Evolutionary conservation across 2,113 vertebrate species (phyloP).

Genomic region (Microcebus murinus): DNA sequence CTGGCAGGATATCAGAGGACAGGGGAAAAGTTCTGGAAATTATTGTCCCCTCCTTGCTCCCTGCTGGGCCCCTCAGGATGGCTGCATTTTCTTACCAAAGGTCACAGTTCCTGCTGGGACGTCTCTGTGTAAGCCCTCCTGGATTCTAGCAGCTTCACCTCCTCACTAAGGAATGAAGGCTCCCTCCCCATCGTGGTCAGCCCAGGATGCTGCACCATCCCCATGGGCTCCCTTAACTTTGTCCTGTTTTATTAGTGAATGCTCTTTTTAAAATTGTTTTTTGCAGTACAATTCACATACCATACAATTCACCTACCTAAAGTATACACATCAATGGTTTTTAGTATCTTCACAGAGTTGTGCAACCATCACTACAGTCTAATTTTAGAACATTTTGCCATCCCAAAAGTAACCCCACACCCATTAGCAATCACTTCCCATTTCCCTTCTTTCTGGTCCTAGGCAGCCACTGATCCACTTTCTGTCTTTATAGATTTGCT

Average conservation of each 20-base stretch:
- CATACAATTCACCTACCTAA: neutral
- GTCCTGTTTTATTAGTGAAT: neutral
- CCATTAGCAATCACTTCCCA: no score
- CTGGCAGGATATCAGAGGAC: neutral
- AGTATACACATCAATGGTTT: neutral
- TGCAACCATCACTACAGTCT: neutral
- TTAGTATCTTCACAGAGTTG: no score
- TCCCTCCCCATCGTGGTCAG: neutral
- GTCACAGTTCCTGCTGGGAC: neutral
- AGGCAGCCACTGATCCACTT: neutral
- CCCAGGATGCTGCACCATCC: neutral
- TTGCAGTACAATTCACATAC: neutral
- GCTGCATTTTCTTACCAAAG: neutral
- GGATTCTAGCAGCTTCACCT: neutral
- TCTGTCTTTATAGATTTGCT: neutral
- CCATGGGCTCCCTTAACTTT: no score
- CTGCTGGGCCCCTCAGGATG: neutral
- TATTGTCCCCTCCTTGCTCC: neutral
- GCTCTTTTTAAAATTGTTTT: neutral
- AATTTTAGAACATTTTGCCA: neutral
- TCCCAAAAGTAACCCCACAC: neutral
- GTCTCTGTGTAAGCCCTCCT: neutral
- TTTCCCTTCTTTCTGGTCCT: neutral
- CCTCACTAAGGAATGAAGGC: neutral
- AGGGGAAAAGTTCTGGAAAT: neutral